Conservation (phyloP, 1,140 invertebrate species). For the Colletes gigas region DNA sequence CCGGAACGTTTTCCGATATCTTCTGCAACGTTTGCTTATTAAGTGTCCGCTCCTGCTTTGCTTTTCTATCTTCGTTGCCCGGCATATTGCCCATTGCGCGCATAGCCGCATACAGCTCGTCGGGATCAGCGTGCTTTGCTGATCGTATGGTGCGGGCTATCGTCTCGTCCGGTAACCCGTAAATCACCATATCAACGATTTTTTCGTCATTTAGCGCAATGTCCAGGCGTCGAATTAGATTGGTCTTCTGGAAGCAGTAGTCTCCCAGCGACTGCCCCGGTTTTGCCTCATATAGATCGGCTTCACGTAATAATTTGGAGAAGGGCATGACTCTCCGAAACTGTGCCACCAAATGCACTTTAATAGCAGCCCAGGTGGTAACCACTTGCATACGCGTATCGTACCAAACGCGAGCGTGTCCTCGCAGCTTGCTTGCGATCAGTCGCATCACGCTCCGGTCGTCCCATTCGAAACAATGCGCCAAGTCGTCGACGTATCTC, state of each 20-base stretch:
- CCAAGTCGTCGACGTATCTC: too few relatives aligned
- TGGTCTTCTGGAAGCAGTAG: slow-evolving; percentile 8
- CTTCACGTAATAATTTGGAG: background rate
- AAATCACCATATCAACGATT: background rate
- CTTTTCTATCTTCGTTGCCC: background rate
- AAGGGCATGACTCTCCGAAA: too few relatives aligned
- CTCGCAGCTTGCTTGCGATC: background rate
- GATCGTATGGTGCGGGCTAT: background rate
- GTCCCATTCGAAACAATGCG: too few relatives aligned
- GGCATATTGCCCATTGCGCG: background rate
- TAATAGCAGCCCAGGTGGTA: background rate
- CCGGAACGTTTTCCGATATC: too few relatives aligned
- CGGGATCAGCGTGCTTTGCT: background rate
- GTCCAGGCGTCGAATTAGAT: background rate
- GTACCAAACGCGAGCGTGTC: too few relatives aligned
- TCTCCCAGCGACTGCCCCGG: background rate
- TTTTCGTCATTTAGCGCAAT: background rate
- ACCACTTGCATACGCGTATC: background rate
- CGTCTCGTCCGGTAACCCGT: background rate
- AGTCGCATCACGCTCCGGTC: background rate
- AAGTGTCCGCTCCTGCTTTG: too few relatives aligned
- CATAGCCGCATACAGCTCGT: background rate
- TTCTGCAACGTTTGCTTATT: too few relatives aligned
- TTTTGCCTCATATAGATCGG: background rate
- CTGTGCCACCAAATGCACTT: background rate